phyloP scores from a whole-genome alignment of 2,888 invertebrate genomes.

The Callinectes sapidus region DNA sequence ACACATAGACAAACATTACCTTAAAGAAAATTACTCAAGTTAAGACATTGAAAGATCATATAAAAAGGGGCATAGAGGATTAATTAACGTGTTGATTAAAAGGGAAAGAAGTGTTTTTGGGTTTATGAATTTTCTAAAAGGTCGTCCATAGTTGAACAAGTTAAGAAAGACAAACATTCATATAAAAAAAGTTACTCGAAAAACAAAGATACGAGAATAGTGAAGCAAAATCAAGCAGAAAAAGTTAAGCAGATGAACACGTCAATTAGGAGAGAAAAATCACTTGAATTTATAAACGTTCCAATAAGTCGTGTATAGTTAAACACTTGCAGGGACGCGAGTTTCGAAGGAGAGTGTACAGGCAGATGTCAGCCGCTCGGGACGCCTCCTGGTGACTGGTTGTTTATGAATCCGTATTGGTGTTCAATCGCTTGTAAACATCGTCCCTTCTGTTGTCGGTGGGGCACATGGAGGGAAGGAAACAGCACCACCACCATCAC shows the following conservation, averaged over 20 bases:
- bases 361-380: background rate
- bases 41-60: background rate
- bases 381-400: constrained; percentile 40
- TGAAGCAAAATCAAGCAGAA: background rate
- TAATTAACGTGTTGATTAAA: background rate
- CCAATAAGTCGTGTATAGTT: background rate
- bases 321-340: background rate
- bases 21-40: background rate
- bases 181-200: no score
- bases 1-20: background rate
- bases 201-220: background rate
- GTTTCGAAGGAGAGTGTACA: background rate
- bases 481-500: background rate
- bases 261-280: background rate
- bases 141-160: no score
- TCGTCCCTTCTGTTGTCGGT: constrained; percentile 56
- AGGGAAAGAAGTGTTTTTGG: background rate
- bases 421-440: constrained; percentile 69
- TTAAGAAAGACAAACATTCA: background rate
- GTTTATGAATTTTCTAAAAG: no score
- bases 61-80: background rate
- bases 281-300: background rate
- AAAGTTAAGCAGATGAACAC: background rate
- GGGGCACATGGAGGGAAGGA: constrained; percentile 14
- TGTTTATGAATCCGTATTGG: constrained; percentile 63